Conservation (phyloP, 2,797 vertebrate genomes). For the Glossophaga mutica region DNA sequence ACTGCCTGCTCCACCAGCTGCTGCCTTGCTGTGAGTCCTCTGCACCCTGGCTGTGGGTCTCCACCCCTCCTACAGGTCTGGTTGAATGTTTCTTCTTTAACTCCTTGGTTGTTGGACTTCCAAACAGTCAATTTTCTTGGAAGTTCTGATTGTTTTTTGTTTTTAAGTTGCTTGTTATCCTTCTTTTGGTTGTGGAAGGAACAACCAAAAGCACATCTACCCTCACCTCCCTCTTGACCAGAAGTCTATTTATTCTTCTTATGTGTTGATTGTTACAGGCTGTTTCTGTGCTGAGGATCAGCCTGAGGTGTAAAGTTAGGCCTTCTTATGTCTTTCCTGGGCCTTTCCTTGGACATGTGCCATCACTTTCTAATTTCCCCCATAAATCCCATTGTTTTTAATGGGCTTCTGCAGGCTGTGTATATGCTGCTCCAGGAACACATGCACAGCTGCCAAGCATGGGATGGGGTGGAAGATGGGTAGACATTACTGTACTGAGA, state of each 20-base stretch:
- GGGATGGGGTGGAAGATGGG: background rate
- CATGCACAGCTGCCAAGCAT: background rate
- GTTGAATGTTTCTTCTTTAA: too few species aligned
- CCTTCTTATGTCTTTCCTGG: background rate
- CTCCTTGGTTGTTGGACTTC: too few species aligned
- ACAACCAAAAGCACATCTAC: too few species aligned
- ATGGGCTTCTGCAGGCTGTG: background rate
- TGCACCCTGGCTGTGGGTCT: too few species aligned
- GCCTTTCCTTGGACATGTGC: background rate
- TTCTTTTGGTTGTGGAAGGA: too few species aligned
- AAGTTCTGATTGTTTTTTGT: too few species aligned
- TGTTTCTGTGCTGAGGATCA: background rate
- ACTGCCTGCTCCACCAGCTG: fast-evolving
- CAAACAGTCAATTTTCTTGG: too few species aligned
- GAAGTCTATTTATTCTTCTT: background rate
- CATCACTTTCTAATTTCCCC: background rate
- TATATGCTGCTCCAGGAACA: background rate
- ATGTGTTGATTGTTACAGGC: background rate
- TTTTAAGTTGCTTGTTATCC: too few species aligned
- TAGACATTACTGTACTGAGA: background rate
- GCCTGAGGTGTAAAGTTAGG: background rate
- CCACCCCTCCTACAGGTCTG: too few species aligned
- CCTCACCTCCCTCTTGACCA: too few species aligned
- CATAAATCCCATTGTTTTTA: background rate
- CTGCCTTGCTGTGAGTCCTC: too few species aligned